Base-by-base conservation (phyloP, 2,888 invertebrate species). In the Cantharis nigra region DNA sequence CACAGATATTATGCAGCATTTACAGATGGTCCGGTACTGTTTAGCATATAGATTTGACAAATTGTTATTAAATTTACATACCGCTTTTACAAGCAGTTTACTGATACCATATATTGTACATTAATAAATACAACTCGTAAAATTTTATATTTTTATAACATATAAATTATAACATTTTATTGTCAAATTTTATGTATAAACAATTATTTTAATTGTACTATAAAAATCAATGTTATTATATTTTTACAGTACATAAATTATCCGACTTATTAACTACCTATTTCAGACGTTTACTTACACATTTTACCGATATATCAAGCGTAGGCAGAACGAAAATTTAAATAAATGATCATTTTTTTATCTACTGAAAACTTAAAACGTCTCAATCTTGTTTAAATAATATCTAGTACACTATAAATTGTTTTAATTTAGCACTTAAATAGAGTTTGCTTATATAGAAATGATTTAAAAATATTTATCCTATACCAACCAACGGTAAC, bases 1-100 rank as follows among this genome's bases (percentile, higher is more conserved):
- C 82, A 81, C 81, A 82, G 81, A 82, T 82, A 81, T 82, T 82
- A 82, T 82, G 79, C 82, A 81, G 79, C 79, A 78, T 78, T 78
- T 79, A 79, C 79, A 79, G 78, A 79, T 78, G 79, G 79, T 78
- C 78, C 79, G 77, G 77, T 77, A 79, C 79, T 79, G 77, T 74
- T 79, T 79, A 79, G 77, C 79, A 79, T 79, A 79, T 79, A 77
- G 79, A 77, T 79, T 77, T 79, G 79, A 79, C 79, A 79, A 79
- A 79, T 79, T 79, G 77, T 79, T 77, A 77, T 77, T 76, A 79
- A 79, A 79, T 79, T 79, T 79, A 77, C 79, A 79, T 79, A 79
- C 70, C 62, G 77, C 78, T 79, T 79, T 49, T 79, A 78, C 76
- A 78, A 76, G 78, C 76, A 69, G 78, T 76, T 76, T 78, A 78